Percentiles rank a stretch among this genome's conserved stretches.
phyloP scores from a whole-genome alignment of 2,113 vertebrate species.

The Saimiri boliviensis region DNA sequence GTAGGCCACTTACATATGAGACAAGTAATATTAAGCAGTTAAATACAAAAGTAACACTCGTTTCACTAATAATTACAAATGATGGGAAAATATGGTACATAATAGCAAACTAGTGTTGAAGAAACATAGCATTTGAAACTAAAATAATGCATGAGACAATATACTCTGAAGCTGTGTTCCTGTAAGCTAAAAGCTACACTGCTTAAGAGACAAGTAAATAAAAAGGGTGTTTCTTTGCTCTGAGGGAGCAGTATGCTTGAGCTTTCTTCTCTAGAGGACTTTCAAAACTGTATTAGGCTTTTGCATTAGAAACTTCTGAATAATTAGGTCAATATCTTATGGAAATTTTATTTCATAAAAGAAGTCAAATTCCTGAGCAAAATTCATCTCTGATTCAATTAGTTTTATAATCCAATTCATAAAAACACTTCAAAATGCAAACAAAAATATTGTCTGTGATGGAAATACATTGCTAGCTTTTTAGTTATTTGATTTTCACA shows the following conservation, averaged over 20 bases:
- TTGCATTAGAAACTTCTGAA: slow-evolving; percentile 66
- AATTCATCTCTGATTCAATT: slow-evolving; percentile 57
- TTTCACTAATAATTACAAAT: background rate
- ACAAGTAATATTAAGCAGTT: slow-evolving; percentile 12
- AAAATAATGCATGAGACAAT: background rate
- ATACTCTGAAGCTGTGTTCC: slow-evolving; percentile 11
- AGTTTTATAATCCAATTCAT: slow-evolving; percentile 64
- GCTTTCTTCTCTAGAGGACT: slow-evolving; percentile 40
- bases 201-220: slow-evolving; percentile 39
- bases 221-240: slow-evolving; percentile 27
- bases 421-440: slow-evolving; percentile 66
- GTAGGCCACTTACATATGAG: background rate
- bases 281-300: slow-evolving; percentile 48
- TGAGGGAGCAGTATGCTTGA: background rate
- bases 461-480: slow-evolving; percentile 49
- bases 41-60: slow-evolving; percentile 18
- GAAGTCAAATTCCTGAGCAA: slow-evolving; percentile 63
- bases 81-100: background rate
- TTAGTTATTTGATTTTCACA: slow-evolving; percentile 71
- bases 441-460: slow-evolving; percentile 66
- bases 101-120: slow-evolving; percentile 17
- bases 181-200: background rate
- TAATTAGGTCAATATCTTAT: slow-evolving; percentile 73
- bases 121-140: slow-evolving; percentile 31
- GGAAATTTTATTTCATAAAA: slow-evolving; percentile 68